Evolutionary conservation across 2,888 invertebrate genomes (phyloP).

Genomic region (Nymphalis polychloros): DNA sequence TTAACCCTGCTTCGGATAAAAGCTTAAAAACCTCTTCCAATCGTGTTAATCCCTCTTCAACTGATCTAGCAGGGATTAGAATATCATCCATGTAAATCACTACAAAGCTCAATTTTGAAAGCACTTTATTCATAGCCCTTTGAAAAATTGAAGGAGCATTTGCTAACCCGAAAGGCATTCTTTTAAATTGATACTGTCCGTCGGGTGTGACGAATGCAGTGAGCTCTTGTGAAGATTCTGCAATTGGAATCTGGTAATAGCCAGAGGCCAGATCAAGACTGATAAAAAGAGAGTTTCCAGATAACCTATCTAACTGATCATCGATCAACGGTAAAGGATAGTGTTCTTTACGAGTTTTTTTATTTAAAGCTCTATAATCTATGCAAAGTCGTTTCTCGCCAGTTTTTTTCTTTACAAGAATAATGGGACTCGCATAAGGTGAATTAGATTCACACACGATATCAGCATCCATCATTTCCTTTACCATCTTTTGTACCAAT

Average conservation of each 20-base stretch:
- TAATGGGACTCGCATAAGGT: background rate
- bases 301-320: slow-evolving; percentile 31
- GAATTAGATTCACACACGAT: background rate
- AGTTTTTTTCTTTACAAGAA: background rate
- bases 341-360: slow-evolving; percentile 35
- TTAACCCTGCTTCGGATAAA: no score
- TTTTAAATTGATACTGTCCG: no score
- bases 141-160: no score
- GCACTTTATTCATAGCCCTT: no score
- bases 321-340: slow-evolving; percentile 36
- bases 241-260: slow-evolving; percentile 24
- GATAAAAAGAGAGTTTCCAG: slow-evolving; percentile 30
- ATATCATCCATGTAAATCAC: background rate
- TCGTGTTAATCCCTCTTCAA: background rate
- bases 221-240: background rate
- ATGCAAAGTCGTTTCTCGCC: slow-evolving; percentile 40
- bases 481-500: background rate
- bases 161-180: no score
- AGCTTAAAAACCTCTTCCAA: no score
- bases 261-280: slow-evolving; percentile 29
- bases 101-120: no score
- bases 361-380: slow-evolving; percentile 35
- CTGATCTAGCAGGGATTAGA: background rate
- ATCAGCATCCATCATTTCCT: background rate
- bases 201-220: background rate